Conservation (phyloP, 2,113 vertebrate species). For the Furnarius figulus region DNA sequence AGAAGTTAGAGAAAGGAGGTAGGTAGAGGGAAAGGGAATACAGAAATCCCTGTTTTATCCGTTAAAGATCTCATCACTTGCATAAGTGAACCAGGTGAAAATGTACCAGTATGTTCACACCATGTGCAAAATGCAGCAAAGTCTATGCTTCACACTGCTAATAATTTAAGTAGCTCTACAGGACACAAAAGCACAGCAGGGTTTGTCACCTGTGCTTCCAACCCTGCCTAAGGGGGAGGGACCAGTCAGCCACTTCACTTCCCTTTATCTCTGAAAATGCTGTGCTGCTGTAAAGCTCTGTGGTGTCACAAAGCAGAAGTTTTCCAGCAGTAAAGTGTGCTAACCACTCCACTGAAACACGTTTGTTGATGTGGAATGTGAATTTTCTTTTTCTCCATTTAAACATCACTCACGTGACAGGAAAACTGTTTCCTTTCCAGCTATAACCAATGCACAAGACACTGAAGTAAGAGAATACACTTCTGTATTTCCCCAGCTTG, state of each 20-base stretch:
- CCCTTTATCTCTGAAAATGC: neutral
- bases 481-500: neutral
- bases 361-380: neutral
- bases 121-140: neutral
- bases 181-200: neutral
- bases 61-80: neutral
- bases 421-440: neutral
- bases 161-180: neutral
- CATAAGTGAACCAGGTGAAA: neutral
- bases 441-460: neutral
- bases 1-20: neutral
- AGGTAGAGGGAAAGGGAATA: neutral
- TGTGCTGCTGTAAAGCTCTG: fast-evolving
- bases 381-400: neutral
- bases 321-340: neutral
- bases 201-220: neutral
- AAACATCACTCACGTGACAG: neutral
- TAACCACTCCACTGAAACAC: neutral
- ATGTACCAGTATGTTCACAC: neutral
- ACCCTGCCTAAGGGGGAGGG: neutral
- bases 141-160: neutral
- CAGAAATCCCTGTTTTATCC: neutral
- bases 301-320: fast-evolving
- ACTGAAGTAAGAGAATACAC: neutral
- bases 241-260: neutral